Conservation (phyloP, 1,140 invertebrate genomes). For the Magallana ariakensis region DNA sequence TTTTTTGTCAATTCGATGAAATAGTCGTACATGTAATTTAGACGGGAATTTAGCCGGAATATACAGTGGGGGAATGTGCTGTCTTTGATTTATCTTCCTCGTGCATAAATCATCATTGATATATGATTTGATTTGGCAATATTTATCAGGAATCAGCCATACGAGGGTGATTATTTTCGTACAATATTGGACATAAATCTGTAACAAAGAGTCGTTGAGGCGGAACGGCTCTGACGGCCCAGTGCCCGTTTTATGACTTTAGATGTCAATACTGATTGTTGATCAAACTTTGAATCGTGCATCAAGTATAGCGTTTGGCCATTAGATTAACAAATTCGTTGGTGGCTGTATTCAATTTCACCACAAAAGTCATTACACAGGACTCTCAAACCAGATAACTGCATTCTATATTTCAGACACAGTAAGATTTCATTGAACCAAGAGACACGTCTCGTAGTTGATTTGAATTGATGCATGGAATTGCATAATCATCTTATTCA, state of each 20-base stretch:
- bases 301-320: neutral
- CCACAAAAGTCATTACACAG: no score
- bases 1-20: no score
- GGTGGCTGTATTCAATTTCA: no score
- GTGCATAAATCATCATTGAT: neutral
- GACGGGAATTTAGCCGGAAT: no score
- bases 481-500: no score
- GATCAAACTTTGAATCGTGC: neutral
- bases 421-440: no score
- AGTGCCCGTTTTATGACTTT: neutral
- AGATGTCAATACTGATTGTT: neutral
- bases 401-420: no score
- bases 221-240: neutral
- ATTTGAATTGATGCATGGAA: no score
- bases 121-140: constrained; percentile 12
- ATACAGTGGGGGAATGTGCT: no score
- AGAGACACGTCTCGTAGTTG: no score
- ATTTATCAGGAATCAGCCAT: constrained; percentile 17
- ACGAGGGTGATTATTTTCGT: constrained; percentile 33
- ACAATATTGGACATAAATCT: constrained; percentile 7
- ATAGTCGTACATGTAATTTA: no score
- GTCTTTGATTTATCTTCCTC: neutral
- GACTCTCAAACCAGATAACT: no score
- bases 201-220: neutral
- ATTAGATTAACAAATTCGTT: neutral